Evolutionary conservation across 2,113 vertebrate genomes (phyloP).

Genomic region (Scartelaos histophorus): DNA sequence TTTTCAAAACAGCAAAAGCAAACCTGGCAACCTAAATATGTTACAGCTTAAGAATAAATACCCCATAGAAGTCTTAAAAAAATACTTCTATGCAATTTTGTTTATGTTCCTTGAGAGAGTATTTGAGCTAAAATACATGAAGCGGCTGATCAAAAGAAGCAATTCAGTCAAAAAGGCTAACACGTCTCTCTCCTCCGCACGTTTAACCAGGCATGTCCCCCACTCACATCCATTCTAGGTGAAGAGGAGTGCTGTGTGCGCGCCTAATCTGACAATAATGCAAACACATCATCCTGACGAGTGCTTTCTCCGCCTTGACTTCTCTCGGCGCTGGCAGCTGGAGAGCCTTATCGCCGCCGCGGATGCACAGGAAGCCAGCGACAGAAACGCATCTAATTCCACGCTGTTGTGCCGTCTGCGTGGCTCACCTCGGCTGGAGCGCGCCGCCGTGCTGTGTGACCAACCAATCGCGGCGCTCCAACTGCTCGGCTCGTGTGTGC

Average conservation of each 20-base stretch:
- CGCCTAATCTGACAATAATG: constrained; percentile 53
- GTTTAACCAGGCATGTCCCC: neutral
- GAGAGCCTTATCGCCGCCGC: constrained; percentile 55
- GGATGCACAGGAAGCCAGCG: constrained; percentile 39
- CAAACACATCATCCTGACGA: constrained; percentile 31
- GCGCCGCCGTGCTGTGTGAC: constrained; percentile 50
- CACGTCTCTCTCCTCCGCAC: constrained; percentile 1
- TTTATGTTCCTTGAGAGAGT: no score
- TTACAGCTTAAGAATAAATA: no score
- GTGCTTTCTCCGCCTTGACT: constrained; percentile 24
- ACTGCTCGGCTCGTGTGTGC: constrained; percentile 51
- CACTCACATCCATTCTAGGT: constrained; percentile 11
- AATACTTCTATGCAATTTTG: no score
- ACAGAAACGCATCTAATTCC: constrained; percentile 48
- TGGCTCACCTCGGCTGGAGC: constrained; percentile 45
- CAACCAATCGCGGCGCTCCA: constrained; percentile 53
- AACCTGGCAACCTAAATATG: no score
- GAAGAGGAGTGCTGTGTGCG: constrained; percentile 25
- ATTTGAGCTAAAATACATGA: no score
- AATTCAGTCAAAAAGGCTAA: neutral
- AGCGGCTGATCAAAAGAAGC: no score
- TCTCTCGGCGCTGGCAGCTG: constrained; percentile 38
- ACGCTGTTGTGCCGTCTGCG: constrained; percentile 51
- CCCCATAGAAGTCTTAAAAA: no score
- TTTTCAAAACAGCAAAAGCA: no score